A percentile compares a stretch with the other conserved stretches of the same genome.
These are phyloP conservation scores for Pyrrhosoma nymphula DNA, from an alignment of 2,888 invertebrate genomes.

Conservation along the genomic window DNA sequence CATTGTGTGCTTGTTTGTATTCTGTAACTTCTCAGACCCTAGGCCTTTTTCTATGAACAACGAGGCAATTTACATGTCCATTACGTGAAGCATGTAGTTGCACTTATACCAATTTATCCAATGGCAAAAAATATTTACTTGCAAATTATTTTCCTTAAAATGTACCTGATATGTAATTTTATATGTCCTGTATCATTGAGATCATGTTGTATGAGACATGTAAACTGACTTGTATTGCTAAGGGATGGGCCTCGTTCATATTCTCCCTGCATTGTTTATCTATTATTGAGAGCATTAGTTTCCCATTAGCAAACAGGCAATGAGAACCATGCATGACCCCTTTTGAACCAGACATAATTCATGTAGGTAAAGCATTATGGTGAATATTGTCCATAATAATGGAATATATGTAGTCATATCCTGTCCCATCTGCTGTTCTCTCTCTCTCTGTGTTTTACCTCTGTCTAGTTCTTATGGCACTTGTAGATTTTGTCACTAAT, in stretches of 20 bases:
- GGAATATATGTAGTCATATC: neutral
- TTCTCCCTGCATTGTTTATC: neutral
- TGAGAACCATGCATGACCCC: slow-evolving; percentile 54
- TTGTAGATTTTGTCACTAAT: slow-evolving; percentile 58
- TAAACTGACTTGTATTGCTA: neutral
- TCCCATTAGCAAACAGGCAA: slow-evolving; percentile 32
- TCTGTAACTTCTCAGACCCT: neutral
- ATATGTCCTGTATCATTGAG: neutral
- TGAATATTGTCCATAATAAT: neutral
- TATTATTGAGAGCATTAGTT: slow-evolving; percentile 27
- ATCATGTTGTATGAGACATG: neutral
- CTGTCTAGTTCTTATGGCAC: slow-evolving; percentile 51
- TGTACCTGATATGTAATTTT: too few species aligned
- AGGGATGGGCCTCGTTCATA: neutral
- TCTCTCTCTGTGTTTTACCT: slow-evolving; percentile 53
- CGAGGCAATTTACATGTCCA: neutral
- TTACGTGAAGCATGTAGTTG: too few species aligned
- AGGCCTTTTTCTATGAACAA: neutral
- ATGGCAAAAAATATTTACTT: too few species aligned
- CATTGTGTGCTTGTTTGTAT: neutral
- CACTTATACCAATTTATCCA: neutral
- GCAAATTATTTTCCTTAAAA: too few species aligned
- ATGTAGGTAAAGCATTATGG: slow-evolving; percentile 49
- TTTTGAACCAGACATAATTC: slow-evolving; percentile 20
- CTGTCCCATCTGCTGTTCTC: slow-evolving; percentile 45